phyloP scores from a whole-genome alignment of 1,140 invertebrate genomes.

The Penaeus japonicus region DNA sequence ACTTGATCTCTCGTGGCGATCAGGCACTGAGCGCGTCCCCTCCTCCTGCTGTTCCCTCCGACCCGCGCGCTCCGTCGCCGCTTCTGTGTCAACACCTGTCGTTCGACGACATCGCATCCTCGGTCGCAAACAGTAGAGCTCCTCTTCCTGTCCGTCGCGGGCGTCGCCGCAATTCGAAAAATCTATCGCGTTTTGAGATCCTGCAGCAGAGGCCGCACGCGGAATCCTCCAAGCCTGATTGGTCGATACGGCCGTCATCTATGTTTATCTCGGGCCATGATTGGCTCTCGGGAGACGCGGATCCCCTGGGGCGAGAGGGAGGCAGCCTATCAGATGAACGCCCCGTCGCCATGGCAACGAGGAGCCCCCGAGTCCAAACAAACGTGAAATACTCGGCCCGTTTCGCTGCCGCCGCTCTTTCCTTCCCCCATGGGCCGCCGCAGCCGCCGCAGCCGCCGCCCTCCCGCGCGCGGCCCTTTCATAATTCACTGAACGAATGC shows the following conservation, averaged over 20 bases:
- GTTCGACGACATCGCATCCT: too few species aligned
- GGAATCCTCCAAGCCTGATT: conserved; percentile 14
- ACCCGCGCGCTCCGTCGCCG: neutral
- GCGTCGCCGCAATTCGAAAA: too few species aligned
- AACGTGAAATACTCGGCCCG: conserved; percentile 32
- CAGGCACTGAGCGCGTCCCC: neutral
- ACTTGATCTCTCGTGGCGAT: neutral
- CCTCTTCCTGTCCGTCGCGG: neutral
- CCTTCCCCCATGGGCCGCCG: neutral
- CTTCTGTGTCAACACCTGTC: too few species aligned
- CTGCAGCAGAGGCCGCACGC: neutral
- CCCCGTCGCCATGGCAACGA: conserved; percentile 29
- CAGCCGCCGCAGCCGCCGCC: neutral
- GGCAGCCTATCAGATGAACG: conserved; percentile 43
- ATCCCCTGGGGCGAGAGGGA: conserved; percentile 25
- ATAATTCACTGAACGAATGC: too few species aligned
- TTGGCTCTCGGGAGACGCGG: conserved; percentile 43
- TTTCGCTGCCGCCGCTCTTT: neutral
- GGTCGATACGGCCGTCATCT: conserved; percentile 45
- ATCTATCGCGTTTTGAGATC: neutral
- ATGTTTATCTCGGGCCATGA: conserved; percentile 51
- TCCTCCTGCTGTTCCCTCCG: neutral
- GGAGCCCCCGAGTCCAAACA: conserved; percentile 30
- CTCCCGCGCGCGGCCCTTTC: too few species aligned
- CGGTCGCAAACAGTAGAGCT: neutral